phyloP scores from a whole-genome alignment of 2,113 vertebrate genomes.

The Scomber japonicus region DNA sequence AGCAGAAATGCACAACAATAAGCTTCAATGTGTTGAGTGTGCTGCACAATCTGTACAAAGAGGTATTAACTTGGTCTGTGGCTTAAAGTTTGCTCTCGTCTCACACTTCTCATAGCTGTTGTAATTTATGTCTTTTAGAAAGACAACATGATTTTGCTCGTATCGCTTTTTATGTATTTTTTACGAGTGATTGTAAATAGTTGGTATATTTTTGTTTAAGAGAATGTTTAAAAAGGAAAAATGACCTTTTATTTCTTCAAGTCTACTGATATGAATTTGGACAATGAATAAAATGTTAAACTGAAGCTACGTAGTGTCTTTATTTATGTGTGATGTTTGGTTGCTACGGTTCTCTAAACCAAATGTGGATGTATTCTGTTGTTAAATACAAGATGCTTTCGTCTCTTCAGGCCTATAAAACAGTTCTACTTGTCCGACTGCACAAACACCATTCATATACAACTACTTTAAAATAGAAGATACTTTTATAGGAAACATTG shows the following conservation, averaged over 20 bases:
- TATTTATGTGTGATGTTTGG: background rate
- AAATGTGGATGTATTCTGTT: background rate
- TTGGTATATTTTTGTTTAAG: conserved; percentile 99
- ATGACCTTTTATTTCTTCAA: conserved; percentile 91
- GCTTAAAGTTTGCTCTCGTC: conserved; percentile 85
- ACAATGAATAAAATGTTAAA: conserved; percentile 83
- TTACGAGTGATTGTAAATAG: conserved; percentile 96
- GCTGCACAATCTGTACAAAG: conserved; percentile 90
- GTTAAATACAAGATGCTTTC: too few relatives aligned
- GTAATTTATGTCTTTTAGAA: conserved; percentile 99
- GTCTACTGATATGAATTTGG: conserved; percentile 85
- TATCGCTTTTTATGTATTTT: conserved; percentile 95
- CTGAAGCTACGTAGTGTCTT: conserved; percentile 15
- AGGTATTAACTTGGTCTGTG: conserved; percentile 89
- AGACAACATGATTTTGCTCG: conserved; percentile 91
- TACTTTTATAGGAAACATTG: too few relatives aligned
- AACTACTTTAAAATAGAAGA: too few relatives aligned
- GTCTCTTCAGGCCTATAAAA: too few relatives aligned
- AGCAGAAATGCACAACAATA: conserved; percentile 91
- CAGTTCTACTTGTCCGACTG: too few relatives aligned
- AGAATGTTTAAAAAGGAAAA: conserved; percentile 89
- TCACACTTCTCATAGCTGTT: conserved; percentile 92
- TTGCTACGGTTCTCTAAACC: background rate
- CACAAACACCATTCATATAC: too few relatives aligned
- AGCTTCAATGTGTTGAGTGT: conserved; percentile 87